These are phyloP conservation scores for Brachynemurus nebulosus DNA, from an alignment of 2,888 invertebrate genomes.

Conservation along the genomic window DNA sequence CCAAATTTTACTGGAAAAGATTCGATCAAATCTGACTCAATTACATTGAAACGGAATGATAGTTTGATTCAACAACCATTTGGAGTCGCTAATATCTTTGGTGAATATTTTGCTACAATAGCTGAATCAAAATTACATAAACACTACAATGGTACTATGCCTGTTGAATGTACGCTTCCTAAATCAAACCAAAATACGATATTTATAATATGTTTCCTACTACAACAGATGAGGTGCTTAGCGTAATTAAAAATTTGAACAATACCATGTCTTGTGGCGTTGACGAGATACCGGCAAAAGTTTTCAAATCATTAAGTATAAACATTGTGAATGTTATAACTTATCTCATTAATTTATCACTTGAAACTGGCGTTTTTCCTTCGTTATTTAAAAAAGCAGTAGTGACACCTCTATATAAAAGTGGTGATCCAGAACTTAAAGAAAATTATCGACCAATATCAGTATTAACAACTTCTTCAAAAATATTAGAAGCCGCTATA, in stretches of 20 bases:
- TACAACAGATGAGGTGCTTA: too few relatives aligned
- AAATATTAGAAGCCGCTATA: background rate
- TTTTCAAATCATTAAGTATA: too few relatives aligned
- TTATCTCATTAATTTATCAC: too few relatives aligned
- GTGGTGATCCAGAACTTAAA: background rate
- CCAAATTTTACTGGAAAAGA: too few relatives aligned
- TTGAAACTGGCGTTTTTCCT: background rate
- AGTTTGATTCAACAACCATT: too few relatives aligned
- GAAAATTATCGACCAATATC: constrained; percentile 1
- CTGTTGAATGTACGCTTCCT: background rate
- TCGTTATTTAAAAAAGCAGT: background rate
- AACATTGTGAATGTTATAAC: too few relatives aligned
- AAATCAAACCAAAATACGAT: background rate
- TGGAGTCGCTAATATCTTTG: background rate
- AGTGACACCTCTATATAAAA: background rate
- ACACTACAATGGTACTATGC: background rate
- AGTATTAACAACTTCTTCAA: background rate
- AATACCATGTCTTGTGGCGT: too few relatives aligned
- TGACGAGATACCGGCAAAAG: too few relatives aligned
- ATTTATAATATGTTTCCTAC: too few relatives aligned
- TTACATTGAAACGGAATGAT: too few relatives aligned
- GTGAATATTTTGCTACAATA: background rate
- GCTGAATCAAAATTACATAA: background rate
- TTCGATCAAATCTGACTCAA: too few relatives aligned
- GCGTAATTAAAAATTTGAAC: too few relatives aligned